Conservation (phyloP, 2,113 vertebrate species). For the Zapornia atra region DNA sequence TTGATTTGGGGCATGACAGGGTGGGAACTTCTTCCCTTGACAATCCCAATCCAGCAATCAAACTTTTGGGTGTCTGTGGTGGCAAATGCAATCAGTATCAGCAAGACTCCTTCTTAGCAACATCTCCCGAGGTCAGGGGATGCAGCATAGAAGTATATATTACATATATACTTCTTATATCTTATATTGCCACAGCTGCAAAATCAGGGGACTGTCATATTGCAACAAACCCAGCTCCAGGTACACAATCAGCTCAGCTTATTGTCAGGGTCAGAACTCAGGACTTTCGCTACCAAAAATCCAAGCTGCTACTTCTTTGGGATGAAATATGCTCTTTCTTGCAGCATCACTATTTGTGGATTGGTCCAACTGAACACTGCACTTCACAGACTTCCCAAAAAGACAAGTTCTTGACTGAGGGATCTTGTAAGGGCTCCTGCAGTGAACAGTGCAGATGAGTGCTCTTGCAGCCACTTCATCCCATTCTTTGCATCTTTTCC, state of each 20-base stretch:
- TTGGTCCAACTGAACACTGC: background rate
- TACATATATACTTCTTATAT: background rate
- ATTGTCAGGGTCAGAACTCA: background rate
- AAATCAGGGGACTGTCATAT: background rate
- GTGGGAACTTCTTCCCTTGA: background rate
- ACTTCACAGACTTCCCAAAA: background rate
- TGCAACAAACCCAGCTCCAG: background rate
- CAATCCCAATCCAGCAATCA: background rate
- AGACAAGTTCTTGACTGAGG: background rate
- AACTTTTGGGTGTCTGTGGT: background rate
- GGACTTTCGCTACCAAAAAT: background rate
- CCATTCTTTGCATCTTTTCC: background rate
- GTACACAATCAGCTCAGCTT: background rate
- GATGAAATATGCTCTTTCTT: background rate
- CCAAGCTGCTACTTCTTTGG: background rate
- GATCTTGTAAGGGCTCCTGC: background rate
- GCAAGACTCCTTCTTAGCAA: background rate
- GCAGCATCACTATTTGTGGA: background rate
- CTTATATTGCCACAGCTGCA: background rate
- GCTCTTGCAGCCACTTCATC: background rate
- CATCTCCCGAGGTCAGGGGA: background rate
- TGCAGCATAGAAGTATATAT: background rate
- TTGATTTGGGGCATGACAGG: background rate
- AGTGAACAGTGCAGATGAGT: background rate
- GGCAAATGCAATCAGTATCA: background rate